Evolutionary conservation across 2,113 vertebrate species (phyloP), one percentile per base, ranked within the genome.

Genomic region (Lagopus leucura): DNA sequence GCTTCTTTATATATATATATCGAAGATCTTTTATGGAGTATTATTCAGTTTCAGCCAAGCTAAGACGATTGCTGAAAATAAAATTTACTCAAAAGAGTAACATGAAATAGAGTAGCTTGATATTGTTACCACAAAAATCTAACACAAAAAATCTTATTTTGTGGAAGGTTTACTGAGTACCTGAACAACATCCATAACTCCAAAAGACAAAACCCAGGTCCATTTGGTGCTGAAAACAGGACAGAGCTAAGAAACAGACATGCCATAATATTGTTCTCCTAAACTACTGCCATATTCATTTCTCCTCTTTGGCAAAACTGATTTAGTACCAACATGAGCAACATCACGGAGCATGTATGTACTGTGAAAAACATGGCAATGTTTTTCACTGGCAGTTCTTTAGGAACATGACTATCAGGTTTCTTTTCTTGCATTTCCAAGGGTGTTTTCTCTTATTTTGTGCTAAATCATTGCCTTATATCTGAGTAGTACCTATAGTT

Each of bases 81-180:
- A 90, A 74, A 54, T 15, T 42, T 67, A 89, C 38, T 82, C 66
- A 82, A 32, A 54, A 74, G n/a, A 50, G 18, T 67, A 86, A 81
- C 25, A 22, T 21, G 61, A 86, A 90, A 90, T 32, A 82, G 38
- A 84, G 61, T 12, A 69, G 32, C 8, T 64, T 72, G 66, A 92
- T 86, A 91, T 52, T 30, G 64, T 65, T 71, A 48, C 22, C 50
- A 69, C 52, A 87, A 90, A 86, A 88, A n/a, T 48, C 30, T 66
- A 74, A 73, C 48, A 87, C 15, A 77, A 65, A 69, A 30, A 58
- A 70, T 32, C 21, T 9, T 66, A 13, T 64, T 58, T 54, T 65
- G 19, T 13, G 10, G 40, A 90, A 83, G 64, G 54, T 66, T 77
- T 76, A 82, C 27, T 66, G 60, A 90, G n/a, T 40, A 28, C 64